Evolutionary conservation across 2,113 vertebrate species (phyloP).

Genomic region (Felis catus): DNA sequence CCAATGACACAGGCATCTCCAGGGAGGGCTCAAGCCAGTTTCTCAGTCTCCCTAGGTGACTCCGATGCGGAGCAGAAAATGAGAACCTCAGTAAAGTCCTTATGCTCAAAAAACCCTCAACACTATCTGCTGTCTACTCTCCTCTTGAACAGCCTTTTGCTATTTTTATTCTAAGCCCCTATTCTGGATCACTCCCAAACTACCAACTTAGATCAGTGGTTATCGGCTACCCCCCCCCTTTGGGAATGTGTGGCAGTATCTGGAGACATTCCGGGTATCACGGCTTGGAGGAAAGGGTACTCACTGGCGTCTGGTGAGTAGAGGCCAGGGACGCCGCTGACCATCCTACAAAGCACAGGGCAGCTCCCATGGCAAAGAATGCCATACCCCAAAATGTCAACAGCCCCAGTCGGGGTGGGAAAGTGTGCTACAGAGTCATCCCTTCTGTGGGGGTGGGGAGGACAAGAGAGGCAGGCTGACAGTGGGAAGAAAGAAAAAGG

Average conservation of each 20-base stretch:
- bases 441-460: not conserved
- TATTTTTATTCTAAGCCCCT: not conserved
- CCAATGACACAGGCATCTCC: no score
- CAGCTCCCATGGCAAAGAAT: rapidly evolving
- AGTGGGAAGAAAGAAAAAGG: not conserved
- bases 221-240: not conserved
- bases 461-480: not conserved
- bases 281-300: no score
- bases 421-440: rapidly evolving
- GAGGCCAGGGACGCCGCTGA: not conserved
- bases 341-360: rapidly evolving
- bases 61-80: not conserved
- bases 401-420: not conserved
- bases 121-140: not conserved
- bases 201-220: not conserved
- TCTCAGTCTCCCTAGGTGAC: not conserved
- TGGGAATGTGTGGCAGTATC: not conserved
- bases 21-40: rapidly evolving
- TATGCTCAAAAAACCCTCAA: not conserved
- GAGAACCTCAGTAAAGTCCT: not conserved
- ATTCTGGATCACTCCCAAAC: not conserved
- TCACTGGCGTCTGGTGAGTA: not conserved
- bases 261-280: not conserved
- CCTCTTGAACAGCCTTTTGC: not conserved
- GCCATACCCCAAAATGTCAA: not conserved